These are phyloP conservation scores for Thysanoteuthis rhombus DNA, from an alignment of 2,888 invertebrate genomes.

Conservation along the genomic window DNA sequence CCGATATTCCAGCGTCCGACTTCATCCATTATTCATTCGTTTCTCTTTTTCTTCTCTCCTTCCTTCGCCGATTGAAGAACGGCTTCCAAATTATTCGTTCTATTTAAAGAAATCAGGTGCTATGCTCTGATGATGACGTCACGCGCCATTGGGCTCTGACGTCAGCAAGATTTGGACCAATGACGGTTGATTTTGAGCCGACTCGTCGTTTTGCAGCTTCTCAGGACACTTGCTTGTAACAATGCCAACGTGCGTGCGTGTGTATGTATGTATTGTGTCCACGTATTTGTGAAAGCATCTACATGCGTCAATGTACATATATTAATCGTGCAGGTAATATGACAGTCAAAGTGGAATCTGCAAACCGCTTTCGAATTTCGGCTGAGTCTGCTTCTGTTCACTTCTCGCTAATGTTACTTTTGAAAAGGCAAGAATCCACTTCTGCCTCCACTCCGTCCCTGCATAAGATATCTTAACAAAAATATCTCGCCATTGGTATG, in stretches of 20 bases:
- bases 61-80: background rate
- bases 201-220: background rate
- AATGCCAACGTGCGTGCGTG: background rate
- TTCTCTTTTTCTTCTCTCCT: background rate
- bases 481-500: too few species aligned
- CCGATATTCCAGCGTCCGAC: background rate
- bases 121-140: constrained; percentile 12
- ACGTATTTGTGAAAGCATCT: background rate
- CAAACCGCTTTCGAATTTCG: background rate
- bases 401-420: too few species aligned
- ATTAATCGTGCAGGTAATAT: background rate
- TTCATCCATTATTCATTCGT: background rate
- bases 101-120: constrained; percentile 12
- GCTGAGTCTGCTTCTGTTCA: background rate
- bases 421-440: background rate
- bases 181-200: background rate
- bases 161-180: constrained; percentile 12
- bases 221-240: background rate
- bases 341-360: background rate
- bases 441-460: background rate
- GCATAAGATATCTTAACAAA: too few species aligned
- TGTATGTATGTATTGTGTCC: background rate
- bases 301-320: background rate
- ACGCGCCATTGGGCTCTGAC: background rate
- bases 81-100: background rate